A percentile compares a stretch with the other conserved stretches of the same genome.
These are phyloP conservation scores for Caenorhabditis tropicalis DNA, from an alignment of 1,140 invertebrate species.

Conservation along the genomic window DNA sequence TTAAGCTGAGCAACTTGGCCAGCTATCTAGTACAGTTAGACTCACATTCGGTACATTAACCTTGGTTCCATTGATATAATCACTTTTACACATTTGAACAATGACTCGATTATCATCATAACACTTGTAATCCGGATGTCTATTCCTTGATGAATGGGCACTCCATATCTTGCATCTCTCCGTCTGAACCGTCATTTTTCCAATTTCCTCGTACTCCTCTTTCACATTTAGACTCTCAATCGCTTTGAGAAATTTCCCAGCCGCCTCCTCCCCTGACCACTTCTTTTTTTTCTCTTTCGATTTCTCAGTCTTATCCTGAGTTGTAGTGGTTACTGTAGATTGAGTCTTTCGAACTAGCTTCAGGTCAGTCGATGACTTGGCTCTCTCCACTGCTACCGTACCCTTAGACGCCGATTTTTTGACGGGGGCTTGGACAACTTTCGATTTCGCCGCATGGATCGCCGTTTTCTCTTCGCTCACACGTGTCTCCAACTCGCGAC, in stretches of 20 bases:
- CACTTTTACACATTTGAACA: slow-evolving; percentile 21
- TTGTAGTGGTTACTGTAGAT: neutral
- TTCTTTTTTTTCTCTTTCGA: slow-evolving; percentile 22
- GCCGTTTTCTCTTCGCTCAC: slow-evolving; percentile 8
- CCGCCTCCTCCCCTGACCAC: slow-evolving; percentile 15
- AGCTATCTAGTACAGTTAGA: no score
- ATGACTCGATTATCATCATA: slow-evolving; percentile 17
- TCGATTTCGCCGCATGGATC: neutral
- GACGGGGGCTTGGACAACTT: no score
- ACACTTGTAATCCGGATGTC: slow-evolving; percentile 9
- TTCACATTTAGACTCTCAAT: neutral
- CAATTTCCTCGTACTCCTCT: slow-evolving; percentile 19
- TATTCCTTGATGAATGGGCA: neutral
- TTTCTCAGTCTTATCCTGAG: neutral
- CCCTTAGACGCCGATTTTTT: neutral
- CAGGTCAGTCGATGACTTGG: neutral
- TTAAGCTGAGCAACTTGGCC: no score
- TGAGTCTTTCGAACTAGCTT: neutral
- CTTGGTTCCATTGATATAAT: slow-evolving; percentile 25
- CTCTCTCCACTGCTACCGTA: neutral
- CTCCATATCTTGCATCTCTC: slow-evolving; percentile 1
- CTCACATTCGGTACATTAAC: slow-evolving; percentile 12
- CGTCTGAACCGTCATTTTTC: neutral
- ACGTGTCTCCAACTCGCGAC: neutral
- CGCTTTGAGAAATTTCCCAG: neutral